A percentile compares a stretch with the other conserved stretches of the same genome.
phyloP scores from a whole-genome alignment of 2,113 vertebrate species.

The Oceanodroma tethys region DNA sequence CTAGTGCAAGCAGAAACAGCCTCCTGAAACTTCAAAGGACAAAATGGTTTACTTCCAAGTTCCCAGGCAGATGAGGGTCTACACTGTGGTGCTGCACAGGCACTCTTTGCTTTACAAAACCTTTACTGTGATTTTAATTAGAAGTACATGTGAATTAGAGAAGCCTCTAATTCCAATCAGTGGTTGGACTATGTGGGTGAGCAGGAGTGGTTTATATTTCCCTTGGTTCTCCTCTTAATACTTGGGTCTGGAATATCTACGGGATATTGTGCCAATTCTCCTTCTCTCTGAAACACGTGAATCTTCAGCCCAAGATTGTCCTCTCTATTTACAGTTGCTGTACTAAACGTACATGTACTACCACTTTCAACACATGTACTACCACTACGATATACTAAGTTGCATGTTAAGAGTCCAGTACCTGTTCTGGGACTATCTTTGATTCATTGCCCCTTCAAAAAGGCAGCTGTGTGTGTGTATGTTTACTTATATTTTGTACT shows the following conservation, averaged over 20 bases:
- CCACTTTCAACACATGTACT: not conserved
- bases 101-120: not conserved
- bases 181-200: not conserved
- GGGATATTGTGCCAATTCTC: not conserved
- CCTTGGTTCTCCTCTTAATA: not conserved
- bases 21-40: not conserved
- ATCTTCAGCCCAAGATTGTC: not conserved
- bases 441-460: not conserved
- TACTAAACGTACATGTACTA: not conserved
- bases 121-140: not conserved
- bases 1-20: not conserved
- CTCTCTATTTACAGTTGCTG: not conserved
- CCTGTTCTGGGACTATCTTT: not conserved
- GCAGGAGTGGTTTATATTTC: not conserved
- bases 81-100: not conserved
- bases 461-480: not conserved
- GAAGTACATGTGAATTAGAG: not conserved
- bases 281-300: rapidly evolving
- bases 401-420: not conserved
- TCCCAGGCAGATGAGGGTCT: not conserved
- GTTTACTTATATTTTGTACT: not conserved
- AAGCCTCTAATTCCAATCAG: not conserved
- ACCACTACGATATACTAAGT: not conserved
- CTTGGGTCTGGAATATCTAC: not conserved
- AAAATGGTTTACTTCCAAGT: not conserved